phyloP scores from a whole-genome alignment of 2,888 invertebrate species.

The Baronia brevicornis region DNA sequence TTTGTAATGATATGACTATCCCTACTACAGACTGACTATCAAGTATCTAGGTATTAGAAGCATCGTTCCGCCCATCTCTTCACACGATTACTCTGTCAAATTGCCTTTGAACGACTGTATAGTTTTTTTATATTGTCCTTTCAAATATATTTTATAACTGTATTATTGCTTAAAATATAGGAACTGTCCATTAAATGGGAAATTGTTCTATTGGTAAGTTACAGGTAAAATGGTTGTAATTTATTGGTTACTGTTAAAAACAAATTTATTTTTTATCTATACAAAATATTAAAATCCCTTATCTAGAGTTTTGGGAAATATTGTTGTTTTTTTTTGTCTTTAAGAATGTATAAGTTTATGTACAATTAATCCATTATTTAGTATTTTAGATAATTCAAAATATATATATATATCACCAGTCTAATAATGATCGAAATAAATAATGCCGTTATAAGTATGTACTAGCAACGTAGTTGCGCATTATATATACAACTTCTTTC shows the following conservation, averaged over 20 bases:
- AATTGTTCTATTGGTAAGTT: constrained; percentile 10
- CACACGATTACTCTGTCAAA: too few species aligned
- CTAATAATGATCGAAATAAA: background rate
- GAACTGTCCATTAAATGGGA: constrained; percentile 22
- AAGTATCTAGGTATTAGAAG: too few species aligned
- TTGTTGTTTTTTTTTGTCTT: constrained; percentile 9
- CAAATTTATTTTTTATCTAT: constrained; percentile 15
- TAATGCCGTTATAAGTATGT: too few species aligned
- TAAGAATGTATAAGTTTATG: constrained; percentile 7
- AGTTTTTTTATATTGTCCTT: constrained; percentile 1
- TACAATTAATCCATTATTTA: constrained; percentile 7
- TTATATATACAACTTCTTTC: too few species aligned
- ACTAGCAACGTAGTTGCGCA: too few species aligned
- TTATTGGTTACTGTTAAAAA: constrained; percentile 12
- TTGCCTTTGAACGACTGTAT: background rate
- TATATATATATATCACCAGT: constrained; percentile 3
- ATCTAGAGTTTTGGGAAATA: constrained; percentile 3
- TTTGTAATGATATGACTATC: too few species aligned
- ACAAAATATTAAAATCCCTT: constrained; percentile 6
- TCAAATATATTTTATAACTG: constrained; percentile 1
- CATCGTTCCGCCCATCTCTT: too few species aligned
- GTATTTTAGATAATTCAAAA: constrained; percentile 13
- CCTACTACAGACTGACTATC: too few species aligned
- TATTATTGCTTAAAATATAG: background rate
- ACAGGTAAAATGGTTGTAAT: constrained; percentile 18